These are phyloP conservation scores for Drosophila seclusa DNA, from an alignment of 2,888 invertebrate genomes.

Conservation along the genomic window DNA sequence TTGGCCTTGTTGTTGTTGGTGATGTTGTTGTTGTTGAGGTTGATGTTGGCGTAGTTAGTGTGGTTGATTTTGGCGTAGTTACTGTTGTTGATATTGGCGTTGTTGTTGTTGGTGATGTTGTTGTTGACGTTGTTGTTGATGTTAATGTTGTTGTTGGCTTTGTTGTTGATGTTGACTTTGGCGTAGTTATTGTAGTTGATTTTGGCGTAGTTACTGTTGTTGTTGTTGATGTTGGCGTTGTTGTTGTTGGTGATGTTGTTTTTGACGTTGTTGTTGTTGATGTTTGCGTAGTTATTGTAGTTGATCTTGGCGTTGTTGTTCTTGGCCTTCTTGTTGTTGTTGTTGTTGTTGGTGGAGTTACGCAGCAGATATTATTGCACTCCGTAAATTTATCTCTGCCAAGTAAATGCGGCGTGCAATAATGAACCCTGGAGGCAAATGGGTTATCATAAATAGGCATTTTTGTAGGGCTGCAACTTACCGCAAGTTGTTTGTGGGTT, in stretches of 20 bases:
- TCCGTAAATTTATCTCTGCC: slow-evolving; percentile 1
- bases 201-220: not conserved
- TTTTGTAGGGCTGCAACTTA: not conserved
- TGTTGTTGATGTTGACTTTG: not conserved
- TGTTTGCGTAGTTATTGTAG: not conserved
- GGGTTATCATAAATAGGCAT: not conserved
- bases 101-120: not conserved
- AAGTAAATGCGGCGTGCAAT: not conserved
- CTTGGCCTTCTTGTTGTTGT: slow-evolving; percentile 5
- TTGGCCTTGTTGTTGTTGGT: too few species aligned
- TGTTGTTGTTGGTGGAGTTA: slow-evolving; percentile 9
- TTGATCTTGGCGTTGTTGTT: slow-evolving; percentile 2
- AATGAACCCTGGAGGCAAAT: not conserved
- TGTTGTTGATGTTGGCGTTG: not conserved
- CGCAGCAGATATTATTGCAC: slow-evolving; percentile 40
- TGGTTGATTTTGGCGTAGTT: not conserved
- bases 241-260: not conserved
- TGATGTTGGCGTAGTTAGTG: not conserved
- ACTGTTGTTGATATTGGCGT: not conserved
- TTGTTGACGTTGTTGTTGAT: not conserved
- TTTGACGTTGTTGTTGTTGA: slow-evolving; percentile 10
- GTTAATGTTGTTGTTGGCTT: not conserved
- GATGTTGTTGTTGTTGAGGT: not conserved
- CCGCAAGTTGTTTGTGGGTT: not conserved
- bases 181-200: not conserved